Conservation (phyloP, 2,113 vertebrate genomes). For the Bufo bufo region DNA sequence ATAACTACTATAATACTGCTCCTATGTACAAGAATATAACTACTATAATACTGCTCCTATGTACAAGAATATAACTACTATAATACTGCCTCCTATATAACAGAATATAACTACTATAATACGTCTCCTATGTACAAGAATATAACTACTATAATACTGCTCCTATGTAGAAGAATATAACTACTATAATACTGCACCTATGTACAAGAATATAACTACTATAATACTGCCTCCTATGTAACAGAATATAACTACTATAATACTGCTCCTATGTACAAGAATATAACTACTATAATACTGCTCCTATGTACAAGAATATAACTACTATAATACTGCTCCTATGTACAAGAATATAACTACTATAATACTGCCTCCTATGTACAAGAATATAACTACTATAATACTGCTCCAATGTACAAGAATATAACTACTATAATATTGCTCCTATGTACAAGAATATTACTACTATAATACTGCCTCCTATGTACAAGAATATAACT, state of each 20-base stretch:
- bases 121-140: too few relatives aligned
- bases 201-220: background rate
- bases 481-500: slow-evolving; percentile 16
- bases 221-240: background rate
- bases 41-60: too few relatives aligned
- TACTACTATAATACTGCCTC: slow-evolving; percentile 1
- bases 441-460: slow-evolving; percentile 4
- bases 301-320: too few relatives aligned
- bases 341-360: slow-evolving; percentile 3
- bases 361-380: slow-evolving; percentile 6
- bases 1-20: background rate
- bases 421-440: slow-evolving; percentile 2
- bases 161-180: background rate
- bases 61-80: too few relatives aligned
- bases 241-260: slow-evolving; percentile 1
- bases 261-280: too few relatives aligned
- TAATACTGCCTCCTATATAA: too few relatives aligned
- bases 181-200: background rate
- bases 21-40: too few relatives aligned
- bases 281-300: too few relatives aligned
- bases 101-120: too few relatives aligned
- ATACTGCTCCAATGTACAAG: background rate
- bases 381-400: slow-evolving; percentile 6
- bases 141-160: too few relatives aligned
- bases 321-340: too few relatives aligned